phyloP scores from a whole-genome alignment of 2,113 vertebrate species.

The Nicator chloris region DNA sequence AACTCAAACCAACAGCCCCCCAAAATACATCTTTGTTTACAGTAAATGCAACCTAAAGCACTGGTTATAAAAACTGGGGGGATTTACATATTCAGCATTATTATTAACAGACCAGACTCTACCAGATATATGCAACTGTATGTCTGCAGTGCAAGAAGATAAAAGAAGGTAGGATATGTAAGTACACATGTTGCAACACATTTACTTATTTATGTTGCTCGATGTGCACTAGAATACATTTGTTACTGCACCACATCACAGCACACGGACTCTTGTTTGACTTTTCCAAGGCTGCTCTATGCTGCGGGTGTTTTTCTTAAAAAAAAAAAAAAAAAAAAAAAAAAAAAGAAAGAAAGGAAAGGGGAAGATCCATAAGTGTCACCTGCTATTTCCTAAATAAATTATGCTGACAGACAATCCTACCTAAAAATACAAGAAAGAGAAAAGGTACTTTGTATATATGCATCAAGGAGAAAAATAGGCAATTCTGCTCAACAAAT shows the following conservation, averaged over 20 bases:
- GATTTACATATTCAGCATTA: conserved; percentile 70
- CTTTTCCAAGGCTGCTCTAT: conserved; percentile 12
- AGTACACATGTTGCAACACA: conserved; percentile 28
- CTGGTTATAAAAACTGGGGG: not conserved
- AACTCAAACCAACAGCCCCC: conserved; percentile 89
- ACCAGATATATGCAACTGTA: not conserved
- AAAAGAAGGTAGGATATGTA: not conserved
- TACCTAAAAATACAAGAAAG: not conserved
- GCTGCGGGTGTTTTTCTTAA: conserved; percentile 19
- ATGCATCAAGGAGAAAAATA: not conserved
- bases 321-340: not conserved
- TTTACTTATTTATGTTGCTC: conserved; percentile 63
- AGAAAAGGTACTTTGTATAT: not conserved
- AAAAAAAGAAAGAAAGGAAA: conserved; percentile 6
- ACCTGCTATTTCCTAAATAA: conserved; percentile 19
- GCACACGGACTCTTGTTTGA: conserved; percentile 1
- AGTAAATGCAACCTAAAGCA: conserved; percentile 82
- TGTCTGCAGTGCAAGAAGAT: not conserved
- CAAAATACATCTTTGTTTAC: conserved; percentile 96
- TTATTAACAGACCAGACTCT: conserved; percentile 53
- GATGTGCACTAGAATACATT: conserved; percentile 12
- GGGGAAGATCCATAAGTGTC: not conserved
- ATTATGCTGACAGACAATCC: conserved; percentile 3
- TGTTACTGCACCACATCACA: not conserved
- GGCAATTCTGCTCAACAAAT: not conserved